Conservation (phyloP, 1,140 invertebrate species). For the Lanistes nyassanus region DNA sequence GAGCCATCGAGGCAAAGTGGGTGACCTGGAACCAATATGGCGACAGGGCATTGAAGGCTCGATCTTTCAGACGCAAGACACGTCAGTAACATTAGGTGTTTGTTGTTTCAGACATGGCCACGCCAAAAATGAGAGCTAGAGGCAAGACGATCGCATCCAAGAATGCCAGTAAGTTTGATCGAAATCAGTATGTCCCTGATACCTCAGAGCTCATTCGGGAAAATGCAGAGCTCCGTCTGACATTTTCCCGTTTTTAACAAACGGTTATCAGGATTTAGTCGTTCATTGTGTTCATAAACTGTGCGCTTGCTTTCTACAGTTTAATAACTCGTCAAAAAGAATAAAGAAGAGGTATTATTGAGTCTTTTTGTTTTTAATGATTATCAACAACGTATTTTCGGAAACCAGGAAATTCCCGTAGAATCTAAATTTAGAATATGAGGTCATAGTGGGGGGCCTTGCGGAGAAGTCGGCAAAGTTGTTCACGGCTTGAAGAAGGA, state of each 20-base stretch:
- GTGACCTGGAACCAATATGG: no score
- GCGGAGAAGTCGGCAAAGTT: background rate
- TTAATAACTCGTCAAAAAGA: background rate
- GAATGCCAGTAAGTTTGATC: background rate
- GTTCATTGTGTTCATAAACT: background rate
- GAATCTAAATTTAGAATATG: constrained; percentile 6
- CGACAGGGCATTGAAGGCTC: no score
- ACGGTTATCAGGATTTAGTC: background rate
- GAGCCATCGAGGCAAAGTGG: no score
- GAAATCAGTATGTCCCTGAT: background rate
- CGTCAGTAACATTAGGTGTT: background rate
- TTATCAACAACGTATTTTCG: background rate
- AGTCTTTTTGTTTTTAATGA: background rate
- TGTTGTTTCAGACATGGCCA: constrained; percentile 1
- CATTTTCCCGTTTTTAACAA: background rate
- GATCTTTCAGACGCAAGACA: no score
- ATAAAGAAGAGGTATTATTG: background rate
- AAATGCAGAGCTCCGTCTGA: background rate
- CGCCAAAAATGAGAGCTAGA: background rate
- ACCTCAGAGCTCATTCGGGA: background rate
- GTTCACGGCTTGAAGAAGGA: background rate
- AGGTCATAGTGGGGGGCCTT: background rate
- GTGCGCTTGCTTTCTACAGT: background rate
- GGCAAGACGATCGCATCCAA: background rate
- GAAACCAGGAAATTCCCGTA: background rate